Base-by-base conservation (phyloP, 2,888 invertebrate genomes). In the Parasteatoda lunata region DNA sequence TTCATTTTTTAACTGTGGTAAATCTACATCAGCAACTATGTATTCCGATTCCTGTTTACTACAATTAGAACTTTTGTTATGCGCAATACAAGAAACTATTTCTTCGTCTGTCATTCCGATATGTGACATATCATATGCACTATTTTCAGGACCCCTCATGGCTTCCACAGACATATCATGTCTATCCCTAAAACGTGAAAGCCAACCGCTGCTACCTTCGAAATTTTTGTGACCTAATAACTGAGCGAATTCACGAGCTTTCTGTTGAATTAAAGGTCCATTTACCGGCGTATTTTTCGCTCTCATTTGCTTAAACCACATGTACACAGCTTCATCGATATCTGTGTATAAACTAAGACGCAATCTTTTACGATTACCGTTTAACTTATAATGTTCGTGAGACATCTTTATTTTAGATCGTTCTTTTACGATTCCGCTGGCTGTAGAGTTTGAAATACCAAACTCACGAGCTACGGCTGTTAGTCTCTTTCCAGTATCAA, bases 141-240 rank as follows among this genome's bases (percentile, higher is more conserved):
- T 11, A 48, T 65, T 48, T n/a, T 51, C 49, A 51, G 65, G 15
- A 3, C 47, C 77, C 48, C 64, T 47, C 70, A 79, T 79, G 11
- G 64, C 59, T 48, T 79, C 54, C 6, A 71, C 48, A 5, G 79
- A 48, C 64, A 79, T n/a, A 45, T 69, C 79, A 51, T 71, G 64
- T 5, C 79, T 54, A 15, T 79, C 79, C 9, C 79, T 54, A 48
- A 79, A 79, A n/a, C 79, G 68, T 4, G 52, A 71, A 4, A 79
- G 51, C 79, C 79, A 79, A n/a, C 79, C 79, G 71, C 71, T 79
- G 48, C 79, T 79, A 6, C 70, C 79, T 59, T 79, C 71, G 49
- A 79, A 79, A 59, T 79, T 71, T n/a, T 30, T 70, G n/a, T 71
- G 70, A 4, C 71, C 71, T 13, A 79, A 65, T n/a, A 64, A 48